A percentile compares a stretch with the other conserved stretches of the same genome.
Evolutionary conservation across 1,140 invertebrate species (phyloP).

Genomic region (Pseudomyrmex concolor): DNA sequence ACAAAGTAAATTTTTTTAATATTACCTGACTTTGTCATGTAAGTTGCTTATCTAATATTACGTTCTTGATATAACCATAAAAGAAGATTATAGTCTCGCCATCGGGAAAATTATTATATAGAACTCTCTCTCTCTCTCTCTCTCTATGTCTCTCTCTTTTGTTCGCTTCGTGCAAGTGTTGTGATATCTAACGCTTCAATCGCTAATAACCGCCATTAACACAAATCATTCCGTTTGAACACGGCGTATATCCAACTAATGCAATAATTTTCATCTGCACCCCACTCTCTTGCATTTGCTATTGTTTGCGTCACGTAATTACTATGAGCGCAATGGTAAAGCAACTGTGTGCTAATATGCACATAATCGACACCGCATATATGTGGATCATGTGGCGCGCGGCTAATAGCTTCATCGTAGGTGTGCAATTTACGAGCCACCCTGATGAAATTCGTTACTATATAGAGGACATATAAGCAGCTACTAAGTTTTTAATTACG

Average conservation of each 20-base stretch:
- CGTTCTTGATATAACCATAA: background rate
- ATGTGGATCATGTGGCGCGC: background rate
- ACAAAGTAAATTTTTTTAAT: conserved; percentile 1
- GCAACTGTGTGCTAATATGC: conserved; percentile 45
- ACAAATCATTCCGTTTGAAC: conserved; percentile 21
- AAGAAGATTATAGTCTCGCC: background rate
- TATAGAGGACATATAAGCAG: background rate
- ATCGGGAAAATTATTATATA: background rate
- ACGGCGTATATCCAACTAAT: conserved; percentile 49
- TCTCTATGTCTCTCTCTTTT: too few relatives aligned
- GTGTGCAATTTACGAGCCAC: conserved; percentile 8
- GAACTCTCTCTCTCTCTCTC: background rate
- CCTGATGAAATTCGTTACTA: conserved; percentile 23
- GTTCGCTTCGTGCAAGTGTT: background rate
- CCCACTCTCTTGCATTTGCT: background rate
- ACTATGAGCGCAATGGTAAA: conserved; percentile 59
- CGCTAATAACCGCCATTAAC: background rate
- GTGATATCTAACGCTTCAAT: background rate
- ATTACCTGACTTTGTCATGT: background rate
- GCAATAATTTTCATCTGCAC: conserved; percentile 56
- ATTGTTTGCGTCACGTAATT: conserved; percentile 46
- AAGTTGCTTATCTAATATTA: background rate
- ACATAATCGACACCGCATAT: conserved; percentile 29
- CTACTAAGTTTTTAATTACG: conserved; percentile 42
- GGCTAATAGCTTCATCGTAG: conserved; percentile 9